Percentiles rank a stretch among this genome's conserved stretches.
These are phyloP conservation scores for Troilus luridus DNA, from an alignment of 2,888 invertebrate genomes.

Conservation along the genomic window DNA sequence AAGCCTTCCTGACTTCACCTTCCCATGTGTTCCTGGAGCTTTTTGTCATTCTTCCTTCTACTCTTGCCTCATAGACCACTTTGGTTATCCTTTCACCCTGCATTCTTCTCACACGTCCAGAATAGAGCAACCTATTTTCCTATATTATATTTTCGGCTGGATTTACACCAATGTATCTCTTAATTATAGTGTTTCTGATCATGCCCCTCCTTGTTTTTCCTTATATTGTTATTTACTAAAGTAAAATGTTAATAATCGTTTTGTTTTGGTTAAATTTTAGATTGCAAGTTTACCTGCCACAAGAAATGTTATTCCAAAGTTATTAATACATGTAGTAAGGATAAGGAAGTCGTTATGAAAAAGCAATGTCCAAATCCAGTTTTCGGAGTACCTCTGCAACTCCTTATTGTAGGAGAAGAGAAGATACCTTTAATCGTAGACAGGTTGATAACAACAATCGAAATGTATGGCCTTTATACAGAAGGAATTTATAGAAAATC, in stretches of 20 bases:
- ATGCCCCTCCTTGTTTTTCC: no score
- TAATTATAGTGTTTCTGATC: no score
- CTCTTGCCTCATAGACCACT: no score
- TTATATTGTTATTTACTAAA: not conserved
- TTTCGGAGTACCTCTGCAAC: slow-evolving; percentile 85
- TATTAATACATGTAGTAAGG: slow-evolving; percentile 73
- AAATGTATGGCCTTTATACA: slow-evolving; percentile 91
- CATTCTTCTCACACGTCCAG: no score
- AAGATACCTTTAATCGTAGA: slow-evolving; percentile 92
- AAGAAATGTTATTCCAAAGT: slow-evolving; percentile 92
- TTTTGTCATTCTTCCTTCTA: no score
- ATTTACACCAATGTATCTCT: no score
- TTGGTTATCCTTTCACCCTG: no score
- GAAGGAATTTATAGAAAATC: slow-evolving; percentile 95
- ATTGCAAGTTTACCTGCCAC: slow-evolving; percentile 93
- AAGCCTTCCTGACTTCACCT: no score
- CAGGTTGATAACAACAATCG: slow-evolving; percentile 88
- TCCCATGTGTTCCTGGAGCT: no score
- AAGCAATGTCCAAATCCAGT: slow-evolving; percentile 72
- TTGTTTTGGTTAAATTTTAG: slow-evolving; percentile 68
- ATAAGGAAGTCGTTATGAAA: slow-evolving; percentile 71
- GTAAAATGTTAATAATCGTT: not conserved
- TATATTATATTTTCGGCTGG: no score
- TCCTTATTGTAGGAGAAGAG: slow-evolving; percentile 80
- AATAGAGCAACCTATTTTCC: no score